These are phyloP conservation scores for Charadrius vociferus DNA, from an alignment of 2,113 vertebrate genomes.

Conservation along the genomic window DNA sequence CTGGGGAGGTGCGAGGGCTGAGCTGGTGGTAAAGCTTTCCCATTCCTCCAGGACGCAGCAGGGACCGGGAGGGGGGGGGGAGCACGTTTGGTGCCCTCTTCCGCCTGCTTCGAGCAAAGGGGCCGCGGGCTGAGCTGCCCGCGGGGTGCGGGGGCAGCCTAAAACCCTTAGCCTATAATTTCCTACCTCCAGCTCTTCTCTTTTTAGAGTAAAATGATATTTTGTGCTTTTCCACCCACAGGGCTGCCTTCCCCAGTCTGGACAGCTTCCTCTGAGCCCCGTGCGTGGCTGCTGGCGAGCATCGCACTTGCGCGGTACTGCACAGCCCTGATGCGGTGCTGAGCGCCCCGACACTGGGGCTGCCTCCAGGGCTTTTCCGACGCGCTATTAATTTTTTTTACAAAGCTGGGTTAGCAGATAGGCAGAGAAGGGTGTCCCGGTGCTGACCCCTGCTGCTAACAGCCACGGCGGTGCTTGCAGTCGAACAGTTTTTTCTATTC, in stretches of 20 bases:
- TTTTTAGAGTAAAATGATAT: slow-evolving; percentile 49
- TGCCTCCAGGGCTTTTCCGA: neutral
- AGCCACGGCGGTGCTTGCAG: fast-evolving
- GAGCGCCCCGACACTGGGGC: neutral
- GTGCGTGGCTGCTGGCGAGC: neutral
- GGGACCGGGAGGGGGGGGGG: neutral
- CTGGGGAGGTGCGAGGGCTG: neutral
- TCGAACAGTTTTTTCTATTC: neutral
- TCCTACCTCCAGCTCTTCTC: slow-evolving; percentile 22
- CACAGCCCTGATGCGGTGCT: fast-evolving
- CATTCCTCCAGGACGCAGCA: neutral
- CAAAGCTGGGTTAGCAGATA: neutral
- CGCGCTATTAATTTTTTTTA: fast-evolving
- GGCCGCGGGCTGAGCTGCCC: neutral
- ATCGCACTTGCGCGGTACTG: neutral
- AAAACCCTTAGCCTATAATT: slow-evolving; percentile 29
- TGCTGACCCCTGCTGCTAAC: neutral
- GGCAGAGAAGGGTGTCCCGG: neutral
- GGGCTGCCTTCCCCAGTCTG: neutral
- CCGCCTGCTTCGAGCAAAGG: neutral
- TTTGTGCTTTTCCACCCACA: neutral
- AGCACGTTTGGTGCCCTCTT: neutral
- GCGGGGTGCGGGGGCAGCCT: neutral
- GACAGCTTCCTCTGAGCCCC: neutral
- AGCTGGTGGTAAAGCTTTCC: neutral